Conservation (phyloP, 2,888 invertebrate genomes). For the Ophion ellenae region DNA sequence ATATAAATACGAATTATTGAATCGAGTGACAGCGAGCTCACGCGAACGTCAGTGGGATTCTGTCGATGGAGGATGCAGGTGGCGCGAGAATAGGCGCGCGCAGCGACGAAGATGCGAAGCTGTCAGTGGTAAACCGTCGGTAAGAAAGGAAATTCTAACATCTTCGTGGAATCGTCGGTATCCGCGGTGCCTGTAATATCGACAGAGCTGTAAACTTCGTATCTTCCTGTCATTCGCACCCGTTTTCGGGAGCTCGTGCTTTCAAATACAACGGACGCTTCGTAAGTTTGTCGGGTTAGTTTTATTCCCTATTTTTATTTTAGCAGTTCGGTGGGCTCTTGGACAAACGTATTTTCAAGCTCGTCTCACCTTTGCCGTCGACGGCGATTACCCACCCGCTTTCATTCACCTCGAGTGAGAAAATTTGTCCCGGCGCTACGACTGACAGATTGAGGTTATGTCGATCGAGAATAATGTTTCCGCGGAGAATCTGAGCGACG, state of each 20-base stretch:
- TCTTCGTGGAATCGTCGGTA: neutral
- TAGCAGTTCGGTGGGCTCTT: neutral
- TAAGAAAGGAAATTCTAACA: neutral
- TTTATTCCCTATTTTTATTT: neutral
- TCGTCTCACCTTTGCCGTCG: neutral
- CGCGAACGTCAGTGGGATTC: too few species aligned
- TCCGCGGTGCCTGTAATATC: neutral
- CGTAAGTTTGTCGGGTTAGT: neutral
- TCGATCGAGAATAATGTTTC: neutral
- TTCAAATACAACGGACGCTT: too few species aligned
- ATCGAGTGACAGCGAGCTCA: too few species aligned
- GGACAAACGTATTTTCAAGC: neutral
- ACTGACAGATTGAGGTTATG: conserved; percentile 22
- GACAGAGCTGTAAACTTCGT: neutral
- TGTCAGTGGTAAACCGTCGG: neutral
- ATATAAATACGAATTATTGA: too few species aligned
- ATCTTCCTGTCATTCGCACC: neutral
- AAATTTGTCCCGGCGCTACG: neutral
- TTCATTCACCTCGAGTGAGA: conserved; percentile 11
- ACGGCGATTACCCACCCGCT: neutral
- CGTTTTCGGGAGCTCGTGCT: too few species aligned
- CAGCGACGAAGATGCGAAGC: neutral
- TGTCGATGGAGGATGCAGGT: too few species aligned
- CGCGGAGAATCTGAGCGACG: neutral
- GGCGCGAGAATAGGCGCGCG: neutral